Evolutionary conservation across 2,888 invertebrate species (phyloP).

Genomic region (Idaea biselata): DNA sequence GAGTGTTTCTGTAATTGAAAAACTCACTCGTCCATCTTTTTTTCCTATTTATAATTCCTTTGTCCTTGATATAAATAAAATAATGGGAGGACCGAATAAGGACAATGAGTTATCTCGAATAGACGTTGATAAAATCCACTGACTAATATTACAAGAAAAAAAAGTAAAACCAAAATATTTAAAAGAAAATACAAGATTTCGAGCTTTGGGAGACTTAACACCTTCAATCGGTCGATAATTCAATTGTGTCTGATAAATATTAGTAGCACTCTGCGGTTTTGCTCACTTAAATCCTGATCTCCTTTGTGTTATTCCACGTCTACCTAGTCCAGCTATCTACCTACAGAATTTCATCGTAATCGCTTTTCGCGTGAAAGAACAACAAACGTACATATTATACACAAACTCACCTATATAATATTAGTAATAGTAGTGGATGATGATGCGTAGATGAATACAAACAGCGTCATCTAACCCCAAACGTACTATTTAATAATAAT

Average conservation of each 20-base stretch:
- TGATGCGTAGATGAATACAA: too few relatives aligned
- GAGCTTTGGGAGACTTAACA: background rate
- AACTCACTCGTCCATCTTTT: conserved; percentile 29
- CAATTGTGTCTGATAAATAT: background rate
- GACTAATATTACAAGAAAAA: background rate
- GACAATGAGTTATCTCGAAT: conserved; percentile 2
- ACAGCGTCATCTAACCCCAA: too few relatives aligned
- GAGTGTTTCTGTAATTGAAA: conserved; percentile 8
- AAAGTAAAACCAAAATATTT: background rate
- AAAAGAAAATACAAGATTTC: background rate
- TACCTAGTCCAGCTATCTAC: too few relatives aligned
- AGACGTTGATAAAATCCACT: background rate
- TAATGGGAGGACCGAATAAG: background rate
- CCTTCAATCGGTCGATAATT: background rate
- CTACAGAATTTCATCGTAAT: too few relatives aligned
- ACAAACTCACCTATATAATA: too few relatives aligned
- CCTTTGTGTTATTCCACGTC: too few relatives aligned
- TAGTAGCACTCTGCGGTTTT: background rate
- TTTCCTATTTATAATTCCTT: conserved; percentile 11
- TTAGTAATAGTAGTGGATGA: too few relatives aligned
- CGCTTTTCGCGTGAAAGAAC: too few relatives aligned
- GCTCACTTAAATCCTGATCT: too few relatives aligned
- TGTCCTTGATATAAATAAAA: background rate
- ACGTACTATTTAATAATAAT: too few relatives aligned
- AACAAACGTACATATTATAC: too few relatives aligned